Evolutionary conservation across 2,113 vertebrate species (phyloP).

Genomic region (Apodemus speciosus): DNA sequence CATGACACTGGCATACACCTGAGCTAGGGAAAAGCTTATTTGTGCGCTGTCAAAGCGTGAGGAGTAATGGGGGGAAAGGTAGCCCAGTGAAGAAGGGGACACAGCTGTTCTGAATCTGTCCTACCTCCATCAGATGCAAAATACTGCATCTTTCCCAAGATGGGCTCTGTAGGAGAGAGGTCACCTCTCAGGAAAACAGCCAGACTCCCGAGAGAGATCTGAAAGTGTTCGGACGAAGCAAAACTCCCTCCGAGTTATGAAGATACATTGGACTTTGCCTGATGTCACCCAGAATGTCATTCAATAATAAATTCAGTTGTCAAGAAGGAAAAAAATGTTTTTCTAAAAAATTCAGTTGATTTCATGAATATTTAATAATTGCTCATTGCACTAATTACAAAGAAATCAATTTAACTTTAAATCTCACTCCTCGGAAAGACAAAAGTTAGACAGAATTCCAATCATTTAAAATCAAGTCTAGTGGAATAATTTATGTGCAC

Average conservation of each 20-base stretch:
- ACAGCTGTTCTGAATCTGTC: background rate
- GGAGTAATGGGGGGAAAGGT: background rate
- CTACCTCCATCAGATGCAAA: background rate
- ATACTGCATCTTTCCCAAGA: background rate
- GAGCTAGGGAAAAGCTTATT: background rate
- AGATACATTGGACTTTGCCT: background rate
- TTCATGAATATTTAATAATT: slow-evolving; percentile 35
- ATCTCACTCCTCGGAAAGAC: background rate
- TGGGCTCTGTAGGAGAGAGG: background rate
- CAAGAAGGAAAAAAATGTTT: slow-evolving; percentile 34
- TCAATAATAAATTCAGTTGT: slow-evolving; percentile 40
- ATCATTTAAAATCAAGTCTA: slow-evolving; percentile 45
- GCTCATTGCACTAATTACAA: slow-evolving; percentile 42
- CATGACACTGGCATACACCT: background rate
- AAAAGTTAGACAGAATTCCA: slow-evolving; percentile 40
- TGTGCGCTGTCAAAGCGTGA: background rate
- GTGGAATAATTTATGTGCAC: slow-evolving; percentile 15
- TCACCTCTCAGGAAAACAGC: background rate
- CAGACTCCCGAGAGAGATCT: background rate
- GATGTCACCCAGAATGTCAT: background rate
- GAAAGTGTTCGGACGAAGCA: background rate
- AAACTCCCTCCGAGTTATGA: background rate
- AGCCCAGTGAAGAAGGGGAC: background rate
- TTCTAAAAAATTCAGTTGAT: slow-evolving; percentile 9
- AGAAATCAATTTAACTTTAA: slow-evolving; percentile 48